Evolutionary conservation across 35 echinoderm and acorn worm species (phyloP).

Genomic region (Antedon bifida): DNA sequence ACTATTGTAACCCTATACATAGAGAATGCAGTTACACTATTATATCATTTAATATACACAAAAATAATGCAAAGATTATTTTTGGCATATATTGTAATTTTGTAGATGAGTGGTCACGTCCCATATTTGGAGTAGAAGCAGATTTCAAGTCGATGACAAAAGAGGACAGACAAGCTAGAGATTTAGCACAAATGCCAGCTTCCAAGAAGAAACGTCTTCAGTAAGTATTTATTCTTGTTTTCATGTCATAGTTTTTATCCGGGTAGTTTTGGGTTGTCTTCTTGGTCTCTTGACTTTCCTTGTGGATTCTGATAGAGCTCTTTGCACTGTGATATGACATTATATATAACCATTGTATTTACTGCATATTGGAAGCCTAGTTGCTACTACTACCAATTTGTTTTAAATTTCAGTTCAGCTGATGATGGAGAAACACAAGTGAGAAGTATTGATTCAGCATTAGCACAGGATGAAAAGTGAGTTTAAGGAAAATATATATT

Average conservation of each 20-base stretch:
- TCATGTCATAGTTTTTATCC: not conserved
- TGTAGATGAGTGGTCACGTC: conserved; percentile 92
- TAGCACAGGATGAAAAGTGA: conserved; percentile 38
- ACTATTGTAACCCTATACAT: too few relatives aligned
- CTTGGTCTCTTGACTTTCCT: too few relatives aligned
- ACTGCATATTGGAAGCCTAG: too few relatives aligned
- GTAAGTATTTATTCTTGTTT: conserved; percentile 23
- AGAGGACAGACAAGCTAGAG: conserved; percentile 84
- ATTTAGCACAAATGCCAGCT: conserved; percentile 64
- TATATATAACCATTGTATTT: too few relatives aligned
- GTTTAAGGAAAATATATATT: too few relatives aligned
- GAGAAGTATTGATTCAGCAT: conserved; percentile 36
- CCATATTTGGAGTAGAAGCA: conserved; percentile 91
- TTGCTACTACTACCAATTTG: too few relatives aligned
- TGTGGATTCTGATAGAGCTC: too few relatives aligned
- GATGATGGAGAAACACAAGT: conserved; percentile 1
- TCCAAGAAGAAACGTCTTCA: conserved; percentile 63
- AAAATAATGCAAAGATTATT: too few relatives aligned
- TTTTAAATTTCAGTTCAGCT: conserved; percentile 43
- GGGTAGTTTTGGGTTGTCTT: not conserved
- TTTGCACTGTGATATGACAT: too few relatives aligned
- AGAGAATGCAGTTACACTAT: too few relatives aligned
- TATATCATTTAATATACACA: too few relatives aligned
- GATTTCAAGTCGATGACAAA: conserved; percentile 88
- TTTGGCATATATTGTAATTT: too few relatives aligned